phyloP scores from a whole-genome alignment of 30 jellyfish, hydroid and myxozoan genomes.

The Haliclystus octoradiatus region DNA sequence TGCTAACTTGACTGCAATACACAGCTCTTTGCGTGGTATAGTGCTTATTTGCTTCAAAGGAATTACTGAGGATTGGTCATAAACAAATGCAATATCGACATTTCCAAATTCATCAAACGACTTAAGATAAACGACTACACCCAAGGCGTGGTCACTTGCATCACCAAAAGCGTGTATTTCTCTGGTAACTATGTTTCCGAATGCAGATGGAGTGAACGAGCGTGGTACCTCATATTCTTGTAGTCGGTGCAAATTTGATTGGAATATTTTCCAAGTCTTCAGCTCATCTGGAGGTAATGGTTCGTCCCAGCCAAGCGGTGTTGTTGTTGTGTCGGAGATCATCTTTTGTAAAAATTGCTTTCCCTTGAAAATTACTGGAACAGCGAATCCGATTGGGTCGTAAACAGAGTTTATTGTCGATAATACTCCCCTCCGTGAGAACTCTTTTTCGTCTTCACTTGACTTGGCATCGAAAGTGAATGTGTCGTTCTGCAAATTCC shows the following conservation, averaged over 20 bases:
- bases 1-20: background rate
- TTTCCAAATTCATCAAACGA: background rate
- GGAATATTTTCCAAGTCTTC: slow-evolving; percentile 16
- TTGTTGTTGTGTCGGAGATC: background rate
- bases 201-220: background rate
- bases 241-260: background rate
- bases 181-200: background rate
- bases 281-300: slow-evolving; percentile 9
- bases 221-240: background rate
- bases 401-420: slow-evolving; percentile 5
- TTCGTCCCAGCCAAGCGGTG: slow-evolving; percentile 25
- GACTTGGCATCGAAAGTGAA: slow-evolving; percentile 19
- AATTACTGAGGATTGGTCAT: background rate
- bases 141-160: background rate
- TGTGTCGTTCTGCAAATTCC: slow-evolving; percentile 27
- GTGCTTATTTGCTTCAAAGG: background rate
- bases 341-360: slow-evolving; percentile 17
- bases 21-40: background rate
- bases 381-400: slow-evolving; percentile 21
- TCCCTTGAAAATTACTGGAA: slow-evolving; percentile 33
- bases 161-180: background rate
- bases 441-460: slow-evolving; percentile 7
- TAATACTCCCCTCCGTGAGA: slow-evolving; percentile 23
- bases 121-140: background rate
- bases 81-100: background rate